phyloP scores from a whole-genome alignment of 2,888 invertebrate species.

The Nineta flava region DNA sequence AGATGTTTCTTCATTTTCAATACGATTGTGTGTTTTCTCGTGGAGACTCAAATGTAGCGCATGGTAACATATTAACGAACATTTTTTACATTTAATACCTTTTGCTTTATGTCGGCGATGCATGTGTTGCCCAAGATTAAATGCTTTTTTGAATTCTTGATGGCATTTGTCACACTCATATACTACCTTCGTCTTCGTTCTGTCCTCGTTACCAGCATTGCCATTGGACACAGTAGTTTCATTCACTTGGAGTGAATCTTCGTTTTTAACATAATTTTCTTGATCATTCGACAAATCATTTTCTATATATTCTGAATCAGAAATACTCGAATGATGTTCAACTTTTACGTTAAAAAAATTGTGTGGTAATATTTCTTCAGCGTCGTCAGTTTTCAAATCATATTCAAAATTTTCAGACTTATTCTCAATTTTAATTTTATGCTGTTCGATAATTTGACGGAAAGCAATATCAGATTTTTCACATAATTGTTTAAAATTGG shows the following conservation, averaged over 20 bases:
- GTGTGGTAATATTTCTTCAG: too few relatives aligned
- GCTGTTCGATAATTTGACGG: neutral
- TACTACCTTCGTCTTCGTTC: neutral
- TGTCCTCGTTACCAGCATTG: neutral
- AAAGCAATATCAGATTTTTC: neutral
- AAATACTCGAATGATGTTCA: neutral
- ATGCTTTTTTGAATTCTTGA: neutral
- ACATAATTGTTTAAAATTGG: neutral
- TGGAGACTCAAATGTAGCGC: neutral
- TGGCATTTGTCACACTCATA: neutral
- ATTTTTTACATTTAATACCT: neutral
- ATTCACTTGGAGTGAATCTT: too few relatives aligned
- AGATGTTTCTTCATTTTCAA: too few relatives aligned
- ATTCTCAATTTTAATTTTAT: neutral
- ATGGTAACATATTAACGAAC: neutral
- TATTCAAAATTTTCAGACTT: neutral
- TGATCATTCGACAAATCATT: neutral
- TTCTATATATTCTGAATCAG: neutral
- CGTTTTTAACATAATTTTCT: neutral
- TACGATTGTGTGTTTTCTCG: neutral
- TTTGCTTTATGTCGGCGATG: neutral
- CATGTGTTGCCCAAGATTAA: neutral
- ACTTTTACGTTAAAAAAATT: too few relatives aligned
- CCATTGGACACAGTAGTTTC: too few relatives aligned
- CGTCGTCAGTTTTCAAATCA: too few relatives aligned